phyloP scores from a whole-genome alignment of 2,888 invertebrate species.

The Graphium colonna region DNA sequence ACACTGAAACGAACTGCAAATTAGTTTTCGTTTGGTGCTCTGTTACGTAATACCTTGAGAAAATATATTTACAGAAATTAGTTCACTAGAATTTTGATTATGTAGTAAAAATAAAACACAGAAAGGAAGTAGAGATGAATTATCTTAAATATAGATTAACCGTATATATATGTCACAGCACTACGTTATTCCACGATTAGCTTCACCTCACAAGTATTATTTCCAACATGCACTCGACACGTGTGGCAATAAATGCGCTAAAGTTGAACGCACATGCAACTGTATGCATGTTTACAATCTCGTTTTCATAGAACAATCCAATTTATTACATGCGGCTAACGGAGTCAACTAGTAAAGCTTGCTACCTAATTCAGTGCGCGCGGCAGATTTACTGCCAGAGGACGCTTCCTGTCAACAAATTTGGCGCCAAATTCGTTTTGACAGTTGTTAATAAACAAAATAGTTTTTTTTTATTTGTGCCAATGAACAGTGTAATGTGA shows the following conservation, averaged over 20 bases:
- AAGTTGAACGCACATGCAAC: constrained; percentile 14
- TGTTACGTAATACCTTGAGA: too few species aligned
- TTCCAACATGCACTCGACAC: constrained; percentile 9
- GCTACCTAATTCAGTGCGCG: constrained; percentile 13
- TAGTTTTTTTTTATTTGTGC: not conserved
- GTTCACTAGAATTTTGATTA: too few species aligned
- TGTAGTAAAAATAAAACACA: too few species aligned
- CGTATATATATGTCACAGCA: not conserved
- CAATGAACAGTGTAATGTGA: too few species aligned
- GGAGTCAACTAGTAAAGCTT: not conserved
- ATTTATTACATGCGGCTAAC: constrained; percentile 15
- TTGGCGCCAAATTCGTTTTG: constrained; percentile 9
- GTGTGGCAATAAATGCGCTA: constrained; percentile 11
- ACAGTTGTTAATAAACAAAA: not conserved
- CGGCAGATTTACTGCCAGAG: not conserved
- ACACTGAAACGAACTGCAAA: too few species aligned
- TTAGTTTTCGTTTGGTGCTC: too few species aligned
- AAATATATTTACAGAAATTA: too few species aligned
- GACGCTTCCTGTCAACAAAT: constrained; percentile 3
- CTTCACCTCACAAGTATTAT: constrained; percentile 4
- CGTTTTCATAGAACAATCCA: constrained; percentile 19
- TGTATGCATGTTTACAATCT: constrained; percentile 15
- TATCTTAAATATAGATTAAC: not conserved
- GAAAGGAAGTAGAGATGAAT: too few species aligned
- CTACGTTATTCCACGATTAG: not conserved